Percentiles rank a stretch among this genome's conserved stretches.
These are phyloP conservation scores for Heliconius congener DNA, from an alignment of 1,140 invertebrate genomes.

Conservation along the genomic window DNA sequence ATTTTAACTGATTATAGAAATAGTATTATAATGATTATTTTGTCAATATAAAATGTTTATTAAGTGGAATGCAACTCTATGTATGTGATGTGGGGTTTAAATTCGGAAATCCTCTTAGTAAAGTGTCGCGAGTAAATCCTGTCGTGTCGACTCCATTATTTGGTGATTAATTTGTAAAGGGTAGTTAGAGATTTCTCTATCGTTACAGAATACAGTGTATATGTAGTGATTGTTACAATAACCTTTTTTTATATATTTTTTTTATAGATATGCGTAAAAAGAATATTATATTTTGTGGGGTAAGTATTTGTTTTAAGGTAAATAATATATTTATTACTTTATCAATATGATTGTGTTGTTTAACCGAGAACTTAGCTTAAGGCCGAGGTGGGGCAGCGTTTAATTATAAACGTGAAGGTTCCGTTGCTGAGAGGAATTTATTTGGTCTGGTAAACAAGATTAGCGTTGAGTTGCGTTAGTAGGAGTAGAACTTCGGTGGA, in stretches of 20 bases:
- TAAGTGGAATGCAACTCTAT: slow-evolving; percentile 24
- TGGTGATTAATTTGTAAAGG: slow-evolving; percentile 57
- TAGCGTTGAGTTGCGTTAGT: no score
- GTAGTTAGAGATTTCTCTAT: slow-evolving; percentile 9
- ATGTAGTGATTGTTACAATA: not conserved
- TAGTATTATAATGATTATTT: not conserved
- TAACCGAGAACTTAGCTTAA: no score
- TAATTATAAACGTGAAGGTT: no score
- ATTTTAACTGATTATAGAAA: not conserved
- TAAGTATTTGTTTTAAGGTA: no score
- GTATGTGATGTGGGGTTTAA: not conserved
- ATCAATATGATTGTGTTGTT: no score
- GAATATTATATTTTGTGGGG: no score
- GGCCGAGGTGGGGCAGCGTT: no score
- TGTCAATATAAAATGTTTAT: not conserved
- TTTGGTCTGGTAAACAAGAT: no score
- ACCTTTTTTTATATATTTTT: not conserved
- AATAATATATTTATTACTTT: no score
- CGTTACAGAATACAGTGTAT: not conserved
- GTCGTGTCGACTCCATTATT: slow-evolving; percentile 38
- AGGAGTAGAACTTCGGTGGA: no score
- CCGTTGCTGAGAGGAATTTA: no score
- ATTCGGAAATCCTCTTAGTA: not conserved
- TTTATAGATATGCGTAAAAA: not conserved
- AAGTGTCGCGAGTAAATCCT: slow-evolving; percentile 10